Evolutionary conservation across 2,113 vertebrate genomes (phyloP).

Genomic region (Ptilorrhoa leucosticta): DNA sequence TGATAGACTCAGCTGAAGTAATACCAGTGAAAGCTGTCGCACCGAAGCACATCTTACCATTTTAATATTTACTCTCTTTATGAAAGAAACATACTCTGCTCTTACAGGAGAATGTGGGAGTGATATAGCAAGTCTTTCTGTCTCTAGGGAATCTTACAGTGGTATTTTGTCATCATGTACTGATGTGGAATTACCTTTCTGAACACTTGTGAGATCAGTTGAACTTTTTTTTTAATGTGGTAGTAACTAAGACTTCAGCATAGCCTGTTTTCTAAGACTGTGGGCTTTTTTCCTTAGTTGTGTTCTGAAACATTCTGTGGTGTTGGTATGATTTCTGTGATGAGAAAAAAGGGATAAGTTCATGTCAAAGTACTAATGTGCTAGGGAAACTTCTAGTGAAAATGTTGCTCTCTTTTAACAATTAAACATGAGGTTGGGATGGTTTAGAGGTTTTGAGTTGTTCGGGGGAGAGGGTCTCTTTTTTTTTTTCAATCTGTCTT

Average conservation of each 20-base stretch:
- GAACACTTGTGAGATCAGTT: not conserved
- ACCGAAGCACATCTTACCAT: not conserved
- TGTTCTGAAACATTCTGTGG: not conserved
- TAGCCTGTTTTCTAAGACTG: not conserved
- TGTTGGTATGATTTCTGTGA: not conserved
- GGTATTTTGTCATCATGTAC: not conserved
- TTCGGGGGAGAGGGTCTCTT: fast-evolving
- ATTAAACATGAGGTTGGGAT: not conserved
- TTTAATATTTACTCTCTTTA: not conserved
- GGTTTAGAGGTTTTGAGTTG: not conserved
- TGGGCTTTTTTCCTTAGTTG: not conserved
- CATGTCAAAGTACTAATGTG: fast-evolving
- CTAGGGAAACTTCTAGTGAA: not conserved
- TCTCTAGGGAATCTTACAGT: not conserved
- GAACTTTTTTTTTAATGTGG: not conserved
- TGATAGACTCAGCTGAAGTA: not conserved
- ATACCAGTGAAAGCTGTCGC: not conserved
- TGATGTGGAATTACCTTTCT: not conserved
- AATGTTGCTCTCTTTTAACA: not conserved
- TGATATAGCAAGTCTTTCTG: not conserved
- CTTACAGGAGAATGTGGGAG: not conserved
- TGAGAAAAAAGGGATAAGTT: not conserved
- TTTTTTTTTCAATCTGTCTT: not conserved
- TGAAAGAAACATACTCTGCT: not conserved
- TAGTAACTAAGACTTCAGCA: not conserved